phyloP scores from a whole-genome alignment of 2,888 invertebrate genomes.

The Nomada ferruginata region DNA sequence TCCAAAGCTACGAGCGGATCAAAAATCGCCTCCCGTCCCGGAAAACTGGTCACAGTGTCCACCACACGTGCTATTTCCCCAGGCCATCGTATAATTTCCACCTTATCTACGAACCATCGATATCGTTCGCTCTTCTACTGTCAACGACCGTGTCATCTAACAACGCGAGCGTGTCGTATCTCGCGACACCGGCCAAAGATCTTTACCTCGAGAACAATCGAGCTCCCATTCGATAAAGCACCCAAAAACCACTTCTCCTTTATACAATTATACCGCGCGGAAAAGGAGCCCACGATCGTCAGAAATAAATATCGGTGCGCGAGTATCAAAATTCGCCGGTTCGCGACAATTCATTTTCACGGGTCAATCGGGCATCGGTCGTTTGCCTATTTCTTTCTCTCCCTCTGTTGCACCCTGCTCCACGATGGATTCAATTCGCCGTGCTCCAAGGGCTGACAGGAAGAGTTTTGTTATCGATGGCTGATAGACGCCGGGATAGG shows the following conservation, averaged over 20 bases:
- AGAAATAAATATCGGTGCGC: constrained; percentile 15
- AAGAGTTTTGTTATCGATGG: neutral
- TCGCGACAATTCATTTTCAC: neutral
- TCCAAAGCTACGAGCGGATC: neutral
- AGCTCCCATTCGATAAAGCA: too few relatives aligned
- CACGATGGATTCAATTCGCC: too few relatives aligned
- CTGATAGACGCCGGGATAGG: neutral
- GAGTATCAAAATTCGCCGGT: constrained; percentile 4
- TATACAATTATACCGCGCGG: neutral
- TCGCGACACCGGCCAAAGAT: neutral
- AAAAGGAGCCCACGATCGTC: constrained; percentile 25
- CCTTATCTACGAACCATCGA: neutral
- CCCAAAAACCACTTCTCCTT: too few relatives aligned
- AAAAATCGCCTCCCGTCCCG: neutral
- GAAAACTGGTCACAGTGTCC: neutral
- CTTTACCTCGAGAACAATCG: too few relatives aligned
- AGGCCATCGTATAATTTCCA: constrained; percentile 1
- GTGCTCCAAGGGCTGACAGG: neutral
- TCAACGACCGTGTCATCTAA: constrained; percentile 23
- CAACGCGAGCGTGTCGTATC: constrained; percentile 23
- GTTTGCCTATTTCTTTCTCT: too few relatives aligned
- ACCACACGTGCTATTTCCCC: constrained; percentile 4
- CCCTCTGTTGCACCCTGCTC: too few relatives aligned
- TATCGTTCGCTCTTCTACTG: neutral
- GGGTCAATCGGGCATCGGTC: too few relatives aligned